Conservation (phyloP, 2,113 vertebrate species). For the Oreochromis spilurus region DNA sequence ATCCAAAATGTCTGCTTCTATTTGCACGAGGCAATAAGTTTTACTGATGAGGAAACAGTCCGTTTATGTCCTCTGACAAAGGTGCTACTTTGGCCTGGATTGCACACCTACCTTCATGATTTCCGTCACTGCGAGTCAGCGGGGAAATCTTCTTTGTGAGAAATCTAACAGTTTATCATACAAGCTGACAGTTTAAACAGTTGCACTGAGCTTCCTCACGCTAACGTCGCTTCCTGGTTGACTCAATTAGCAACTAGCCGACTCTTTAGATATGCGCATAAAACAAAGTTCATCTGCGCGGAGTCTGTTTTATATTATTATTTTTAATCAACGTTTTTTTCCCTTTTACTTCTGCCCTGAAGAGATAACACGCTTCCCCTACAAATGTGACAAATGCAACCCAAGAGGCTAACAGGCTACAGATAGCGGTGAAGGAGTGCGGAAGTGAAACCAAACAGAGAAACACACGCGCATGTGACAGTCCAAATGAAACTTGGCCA, state of each 20-base stretch:
- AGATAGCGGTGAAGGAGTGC: slow-evolving; percentile 32
- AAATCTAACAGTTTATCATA: background rate
- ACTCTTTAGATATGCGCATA: background rate
- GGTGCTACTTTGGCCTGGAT: background rate
- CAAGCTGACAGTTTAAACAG: background rate
- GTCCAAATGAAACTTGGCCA: background rate
- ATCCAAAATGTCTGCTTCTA: background rate
- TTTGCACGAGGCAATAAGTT: background rate
- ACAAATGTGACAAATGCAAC: background rate
- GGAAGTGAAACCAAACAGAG: slow-evolving; percentile 74
- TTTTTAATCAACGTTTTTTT: background rate
- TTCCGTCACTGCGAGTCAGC: background rate
- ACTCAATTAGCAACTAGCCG: background rate
- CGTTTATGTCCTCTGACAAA: background rate
- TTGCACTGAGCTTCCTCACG: slow-evolving; percentile 12
- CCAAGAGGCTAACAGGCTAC: slow-evolving; percentile 32
- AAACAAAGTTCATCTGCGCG: background rate
- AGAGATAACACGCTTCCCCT: background rate
- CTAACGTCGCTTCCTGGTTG: slow-evolving; percentile 53
- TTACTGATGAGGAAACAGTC: background rate
- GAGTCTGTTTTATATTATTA: background rate
- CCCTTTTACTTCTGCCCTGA: background rate
- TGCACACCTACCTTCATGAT: slow-evolving; percentile 47
- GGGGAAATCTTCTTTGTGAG: background rate
- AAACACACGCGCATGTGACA: slow-evolving; percentile 37